Percentiles rank a stretch among this genome's conserved stretches.
Evolutionary conservation across 2,113 vertebrate genomes (phyloP).

Genomic region (Microcebus griseorufus): DNA sequence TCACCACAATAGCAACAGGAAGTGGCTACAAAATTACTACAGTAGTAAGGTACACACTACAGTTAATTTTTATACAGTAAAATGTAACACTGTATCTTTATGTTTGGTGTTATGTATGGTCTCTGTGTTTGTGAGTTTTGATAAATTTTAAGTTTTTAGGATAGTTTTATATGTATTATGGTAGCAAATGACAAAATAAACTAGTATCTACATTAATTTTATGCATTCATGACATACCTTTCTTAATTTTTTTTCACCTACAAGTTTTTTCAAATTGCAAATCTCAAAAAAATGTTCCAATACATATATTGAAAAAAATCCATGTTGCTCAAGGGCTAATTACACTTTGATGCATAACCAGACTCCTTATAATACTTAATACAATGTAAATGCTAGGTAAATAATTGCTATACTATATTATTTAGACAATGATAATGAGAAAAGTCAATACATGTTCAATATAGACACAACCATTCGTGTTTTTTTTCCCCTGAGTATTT

Average conservation of each 20-base stretch:
- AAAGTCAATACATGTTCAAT: not conserved
- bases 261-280: not conserved
- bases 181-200: not conserved
- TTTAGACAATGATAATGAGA: not conserved
- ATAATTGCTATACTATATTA: not conserved
- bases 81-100: not conserved
- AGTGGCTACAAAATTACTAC: not conserved
- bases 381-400: not conserved
- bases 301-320: not conserved
- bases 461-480: not conserved
- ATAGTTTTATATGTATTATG: not conserved
- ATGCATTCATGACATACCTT: not conserved
- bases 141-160: not conserved
- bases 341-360: not conserved
- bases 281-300: not conserved
- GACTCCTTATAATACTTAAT: not conserved
- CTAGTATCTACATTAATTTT: not conserved
- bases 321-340: not conserved
- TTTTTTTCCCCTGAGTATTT: not conserved
- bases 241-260: not conserved
- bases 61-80: not conserved
- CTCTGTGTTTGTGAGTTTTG: not conserved
- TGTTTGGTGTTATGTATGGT: not conserved
- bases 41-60: not conserved
- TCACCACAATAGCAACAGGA: not conserved